Evolutionary conservation across 1,140 invertebrate genomes (phyloP), one percentile per base, ranked within the genome.

Genomic region (Ceratina calcarata): DNA sequence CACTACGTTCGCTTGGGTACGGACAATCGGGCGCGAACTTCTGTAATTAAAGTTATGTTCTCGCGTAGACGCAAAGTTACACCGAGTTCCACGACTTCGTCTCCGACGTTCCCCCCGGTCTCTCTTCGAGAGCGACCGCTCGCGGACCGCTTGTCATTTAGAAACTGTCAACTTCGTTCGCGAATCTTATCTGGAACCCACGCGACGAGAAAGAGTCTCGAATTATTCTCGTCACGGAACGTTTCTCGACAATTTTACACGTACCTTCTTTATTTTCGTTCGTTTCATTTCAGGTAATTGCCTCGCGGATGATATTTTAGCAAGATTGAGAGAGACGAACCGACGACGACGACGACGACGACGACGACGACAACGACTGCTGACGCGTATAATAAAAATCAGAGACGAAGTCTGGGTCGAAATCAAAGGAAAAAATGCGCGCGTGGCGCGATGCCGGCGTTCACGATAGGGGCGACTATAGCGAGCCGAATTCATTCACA

Each of bases 1-100:
- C 53, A 81, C 73, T 62, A 75, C 81, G 81, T 87, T 88, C 37
- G 37, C 37, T 10, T 6, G 37, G 37, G 37, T 83, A 86, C 87
- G 87, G 88, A 90, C 89, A 90, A 90, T 89, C n/a, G n/a, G n/a
- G 81, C 78, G 67, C 86, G 68, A 90, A 90, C 89, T 90, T 90
- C 82, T 83, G 88, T 90, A 87, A 89, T 90, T 89, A 89, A 89
- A 89, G 89, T 90, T 90, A 89, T 82, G 82, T 80, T 87, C 87
- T 82, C 82, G 76, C 84, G 86, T 82, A 84, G 78, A 80, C 84
- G 86, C 75, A 76, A 88, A 90, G 83, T 90, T 89, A 82, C 83
- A 76, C 60, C 18, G 88, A 90, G 83, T 89, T 90, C 71, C 69
- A 66, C n/a, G n/a, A n/a, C 45, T 6, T 62, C 8, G 22, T 45